Evolutionary conservation across 2,113 vertebrate species (phyloP), one percentile per base, ranked within the genome.

Genomic region (Gopherus flavomarginatus): DNA sequence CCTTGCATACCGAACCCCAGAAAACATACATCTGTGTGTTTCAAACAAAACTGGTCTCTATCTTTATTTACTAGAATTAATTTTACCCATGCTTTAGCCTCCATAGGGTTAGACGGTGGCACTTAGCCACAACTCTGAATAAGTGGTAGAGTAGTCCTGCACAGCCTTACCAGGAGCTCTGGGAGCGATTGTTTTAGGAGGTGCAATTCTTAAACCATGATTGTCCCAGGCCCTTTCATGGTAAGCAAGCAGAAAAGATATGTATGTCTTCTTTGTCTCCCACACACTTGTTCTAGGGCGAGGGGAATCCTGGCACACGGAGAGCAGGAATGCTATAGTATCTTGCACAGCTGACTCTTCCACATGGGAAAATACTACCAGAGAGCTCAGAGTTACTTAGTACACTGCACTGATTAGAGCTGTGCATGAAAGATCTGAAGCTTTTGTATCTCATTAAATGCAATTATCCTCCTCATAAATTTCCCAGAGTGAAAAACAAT

Each of bases 131-230:
- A 47, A 16, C 11, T 47, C 24, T 78, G 22, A 78, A 26, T 47
- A 44, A 21, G 17, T 9, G 35, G 65, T 69, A 26, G 42, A 14
- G 75, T 44, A 77, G 12, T 27, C 7, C 6, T 47, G 42, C 42
- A 47, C 21, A 38, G 19, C 69, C 42, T 44, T 16, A 78, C 24
- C 6, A 42, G 24, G 42, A 78, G 42, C 21, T 27, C 75, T 78
- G 75, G 19, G 26, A 78, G 42, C 12, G 6, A 78, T 13, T 75
- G n/a, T 72, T 72, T 72, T 38, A 10, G 65, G n/a, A 72, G 65
- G 65, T 4, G 8, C 62, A 19, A 9, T 69, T 8, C 38, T 44
- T 44, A 77, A 77, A 13, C 72, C 0, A 0, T 19, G 93, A 29
- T 79, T 87, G 2, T 31, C 83, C 24, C 77, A 77, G 83, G 65